Base-by-base conservation (phyloP, 2,888 invertebrate genomes). In the Apoderus coryli region DNA sequence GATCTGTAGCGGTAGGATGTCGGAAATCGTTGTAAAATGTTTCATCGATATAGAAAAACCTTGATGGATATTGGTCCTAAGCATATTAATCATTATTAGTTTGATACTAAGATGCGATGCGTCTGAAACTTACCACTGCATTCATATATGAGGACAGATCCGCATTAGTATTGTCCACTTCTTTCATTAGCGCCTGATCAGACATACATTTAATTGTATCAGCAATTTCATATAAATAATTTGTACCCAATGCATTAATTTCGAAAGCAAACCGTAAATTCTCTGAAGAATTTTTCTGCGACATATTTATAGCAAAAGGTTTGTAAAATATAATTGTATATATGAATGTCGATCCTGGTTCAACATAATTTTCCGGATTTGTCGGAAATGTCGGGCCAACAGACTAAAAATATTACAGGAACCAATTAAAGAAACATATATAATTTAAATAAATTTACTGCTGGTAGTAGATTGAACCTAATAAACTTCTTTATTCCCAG, bases 11-110 rank as follows among this genome's bases (percentile, higher is more conserved):
- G 1, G 56, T 49, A 3, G 62, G 48, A 42, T 65, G 52, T 2
- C 80, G 61, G 41, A 59, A 62, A 49, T 89, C 85, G 50, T 78
- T 76, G 53, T 84, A 88, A 53, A 88, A 84, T 1, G 70, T 71
- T 38, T 72, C 69, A 39, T 80, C 72, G 31, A 89, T 79, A 48
- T 76, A 85, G 43, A 88, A 73, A 52, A 76, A 78, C 2, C 72
- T 73, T 0, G 82, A 76, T 35, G 70, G 72, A 50, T 70, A 78
- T 11, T 64, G 46, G 36, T 69, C 64, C 76, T 77, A 34, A 49
- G 13, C 23, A n/a, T 22, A 25, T 10, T 23, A 26, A n/a, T 27
- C 10, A 24, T 12, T 13, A 13, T 7, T n/a, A n/a, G n/a, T n/a
- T n/a, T n/a, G n/a, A n/a, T n/a, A n/a, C n/a, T n/a, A n/a, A n/a